Evolutionary conservation across 2,797 vertebrate species (phyloP).

Genomic region (Pipistrellus pygmaeus): DNA sequence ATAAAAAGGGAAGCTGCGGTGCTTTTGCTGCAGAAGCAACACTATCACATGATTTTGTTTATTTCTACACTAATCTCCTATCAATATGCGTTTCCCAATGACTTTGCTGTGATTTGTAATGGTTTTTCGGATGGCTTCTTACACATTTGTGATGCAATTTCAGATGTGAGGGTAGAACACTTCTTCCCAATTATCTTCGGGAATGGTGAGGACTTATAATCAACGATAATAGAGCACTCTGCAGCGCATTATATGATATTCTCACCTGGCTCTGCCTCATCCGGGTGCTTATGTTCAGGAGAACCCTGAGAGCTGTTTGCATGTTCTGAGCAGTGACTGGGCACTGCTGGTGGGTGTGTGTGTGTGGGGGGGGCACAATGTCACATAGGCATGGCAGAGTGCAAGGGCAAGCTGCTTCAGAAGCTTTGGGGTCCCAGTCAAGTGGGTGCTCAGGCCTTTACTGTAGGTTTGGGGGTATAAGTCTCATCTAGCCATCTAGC

Average conservation of each 20-base stretch:
- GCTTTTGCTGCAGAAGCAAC: constrained; percentile 29
- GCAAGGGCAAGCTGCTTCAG: neutral
- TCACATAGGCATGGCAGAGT: neutral
- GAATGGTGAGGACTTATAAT: neutral
- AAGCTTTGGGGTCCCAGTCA: neutral
- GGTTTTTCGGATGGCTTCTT: constrained; percentile 55
- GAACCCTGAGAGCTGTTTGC: neutral
- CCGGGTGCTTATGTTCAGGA: constrained; percentile 6
- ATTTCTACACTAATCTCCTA: constrained; percentile 47
- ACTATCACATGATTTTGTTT: neutral
- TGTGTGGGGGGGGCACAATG: neutral
- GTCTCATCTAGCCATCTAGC: neutral
- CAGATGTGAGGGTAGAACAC: constrained; percentile 5
- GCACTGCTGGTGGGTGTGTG: neutral
- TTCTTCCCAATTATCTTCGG: constrained; percentile 57
- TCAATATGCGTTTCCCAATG: neutral
- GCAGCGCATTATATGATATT: constrained; percentile 17
- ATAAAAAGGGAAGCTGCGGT: neutral
- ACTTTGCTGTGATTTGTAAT: constrained; percentile 41
- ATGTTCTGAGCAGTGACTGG: neutral
- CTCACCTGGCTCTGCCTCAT: constrained; percentile 22
- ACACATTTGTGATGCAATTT: constrained; percentile 53
- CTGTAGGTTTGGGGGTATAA: neutral
- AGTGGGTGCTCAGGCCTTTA: neutral
- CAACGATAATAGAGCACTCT: neutral